Percentiles rank a stretch among this genome's conserved stretches.
Evolutionary conservation across 2,113 vertebrate species (phyloP).

Genomic region (Laticauda colubrina): DNA sequence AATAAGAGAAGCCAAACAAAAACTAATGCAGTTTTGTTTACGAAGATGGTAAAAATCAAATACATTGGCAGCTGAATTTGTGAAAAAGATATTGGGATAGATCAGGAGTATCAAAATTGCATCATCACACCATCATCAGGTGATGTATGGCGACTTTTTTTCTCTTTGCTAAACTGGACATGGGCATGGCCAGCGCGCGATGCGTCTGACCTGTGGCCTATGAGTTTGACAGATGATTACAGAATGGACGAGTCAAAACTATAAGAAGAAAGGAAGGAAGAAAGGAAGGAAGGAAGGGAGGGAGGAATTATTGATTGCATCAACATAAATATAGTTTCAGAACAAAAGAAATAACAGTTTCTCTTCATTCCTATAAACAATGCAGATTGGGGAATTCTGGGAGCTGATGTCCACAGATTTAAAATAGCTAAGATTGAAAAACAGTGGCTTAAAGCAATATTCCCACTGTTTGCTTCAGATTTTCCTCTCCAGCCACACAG

Average conservation of each 20-base stretch:
- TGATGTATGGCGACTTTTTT: no score
- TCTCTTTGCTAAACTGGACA: no score
- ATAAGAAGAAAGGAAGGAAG: no score
- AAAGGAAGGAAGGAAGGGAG: neutral
- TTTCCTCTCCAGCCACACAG: neutral
- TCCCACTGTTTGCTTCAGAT: neutral
- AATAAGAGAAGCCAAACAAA: neutral
- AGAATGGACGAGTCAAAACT: neutral
- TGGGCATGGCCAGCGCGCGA: no score
- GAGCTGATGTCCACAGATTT: neutral
- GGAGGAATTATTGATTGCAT: neutral
- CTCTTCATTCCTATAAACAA: neutral
- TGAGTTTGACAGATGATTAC: neutral
- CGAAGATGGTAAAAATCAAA: neutral
- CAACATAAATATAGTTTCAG: neutral
- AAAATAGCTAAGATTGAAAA: neutral
- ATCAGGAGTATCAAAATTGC: no score
- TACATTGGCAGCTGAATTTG: neutral
- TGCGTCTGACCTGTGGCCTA: no score
- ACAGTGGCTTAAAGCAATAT: neutral
- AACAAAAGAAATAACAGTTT: neutral
- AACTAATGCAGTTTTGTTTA: neutral
- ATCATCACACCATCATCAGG: no score
- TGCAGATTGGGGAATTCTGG: neutral
- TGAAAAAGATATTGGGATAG: neutral